phyloP scores from a whole-genome alignment of 2,113 vertebrate genomes.

The Anarrhichthys ocellatus region DNA sequence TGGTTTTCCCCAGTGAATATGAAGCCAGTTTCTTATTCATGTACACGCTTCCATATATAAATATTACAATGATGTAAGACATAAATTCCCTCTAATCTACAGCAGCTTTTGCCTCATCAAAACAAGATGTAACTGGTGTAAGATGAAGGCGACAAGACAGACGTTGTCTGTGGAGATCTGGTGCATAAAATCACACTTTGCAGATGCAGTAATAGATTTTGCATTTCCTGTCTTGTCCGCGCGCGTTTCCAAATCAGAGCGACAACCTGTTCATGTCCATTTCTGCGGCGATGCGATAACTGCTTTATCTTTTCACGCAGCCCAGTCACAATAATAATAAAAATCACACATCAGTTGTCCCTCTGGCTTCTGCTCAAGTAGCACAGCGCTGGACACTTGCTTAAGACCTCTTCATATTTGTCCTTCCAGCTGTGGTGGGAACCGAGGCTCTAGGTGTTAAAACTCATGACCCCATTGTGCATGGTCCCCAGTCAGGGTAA shows the following conservation, averaged over 20 bases:
- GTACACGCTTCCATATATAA: slow-evolving; percentile 8
- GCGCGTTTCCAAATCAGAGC: slow-evolving; percentile 37
- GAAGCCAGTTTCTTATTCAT: slow-evolving; percentile 30
- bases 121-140: slow-evolving; percentile 11
- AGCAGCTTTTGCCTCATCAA: slow-evolving; percentile 7
- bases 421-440: slow-evolving; percentile 42
- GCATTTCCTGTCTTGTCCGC: slow-evolving; percentile 20
- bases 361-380: slow-evolving; percentile 11
- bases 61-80: slow-evolving; percentile 23
- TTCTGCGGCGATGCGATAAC: slow-evolving; percentile 26
- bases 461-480: slow-evolving; percentile 69
- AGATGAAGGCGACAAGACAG: slow-evolving; percentile 35
- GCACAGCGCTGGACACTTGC: slow-evolving; percentile 16
- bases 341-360: slow-evolving; percentile 31
- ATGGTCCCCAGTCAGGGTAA: slow-evolving; percentile 58
- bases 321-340: slow-evolving; percentile 20
- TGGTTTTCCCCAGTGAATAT: slow-evolving; percentile 10
- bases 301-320: slow-evolving; percentile 45
- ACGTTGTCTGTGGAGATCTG: slow-evolving; percentile 30
- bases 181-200: slow-evolving; percentile 17
- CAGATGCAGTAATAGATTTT: slow-evolving; percentile 47
- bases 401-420: slow-evolving; percentile 16
- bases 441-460: slow-evolving; percentile 62
- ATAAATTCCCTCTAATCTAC: slow-evolving; percentile 24
- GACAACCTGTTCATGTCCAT: slow-evolving; percentile 61